Percentiles rank a stretch among this genome's conserved stretches.
Conservation (phyloP, 1,140 invertebrate species). For the Apis mellifera region Amel_HAv3.1 CM009943.2:3191001-3191500, state of each 20-base stretch:
- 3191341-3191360: constrained; percentile 32
- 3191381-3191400: not conserved
- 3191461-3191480: constrained; percentile 21
- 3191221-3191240: constrained; percentile 47
- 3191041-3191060: constrained; percentile 17
- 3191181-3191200: constrained; percentile 28
- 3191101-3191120: too few relatives aligned
- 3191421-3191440: not conserved
- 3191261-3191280: constrained; percentile 4
- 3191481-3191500: constrained; percentile 45
- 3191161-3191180: constrained; percentile 3
- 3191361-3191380: not conserved
- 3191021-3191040: constrained; percentile 54
- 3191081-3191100: too few relatives aligned
- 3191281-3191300: constrained; percentile 26
- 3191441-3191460: constrained; percentile 31
- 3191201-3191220: constrained; percentile 43
- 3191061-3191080: not conserved
- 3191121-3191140: not conserved
- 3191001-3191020: constrained; percentile 59
- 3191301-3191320: constrained; percentile 22
- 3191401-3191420: too few relatives aligned
- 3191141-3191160: not conserved
- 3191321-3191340: constrained; percentile 43
- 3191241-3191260: constrained; percentile 33